Conservation (phyloP, 1,140 invertebrate genomes). For the roundworm (Caenorhabditis elegans) region WBcel235 BX284606.5:6995001-6995500, state of each 20-base stretch:
- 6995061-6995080: not conserved
- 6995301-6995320: slow-evolving; percentile 1
- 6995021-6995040: not conserved
- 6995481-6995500: not conserved
- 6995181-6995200: not conserved
- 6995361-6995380: too few relatives aligned
- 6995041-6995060: not conserved
- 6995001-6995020: not conserved
- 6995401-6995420: not conserved
- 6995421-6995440: not conserved
- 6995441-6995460: not conserved
- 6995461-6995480: not conserved
- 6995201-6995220: too few relatives aligned
- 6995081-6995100: too few relatives aligned
- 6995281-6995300: not conserved
- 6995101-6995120: slow-evolving; percentile 9
- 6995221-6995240: slow-evolving; percentile 8
- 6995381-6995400: not conserved
- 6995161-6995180: slow-evolving; percentile 7
- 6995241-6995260: not conserved
- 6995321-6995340: not conserved
- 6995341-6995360: slow-evolving; percentile 3
- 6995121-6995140: not conserved
- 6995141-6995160: not conserved
- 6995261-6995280: not conserved